Evolutionary conservation across 1,140 invertebrate genomes (phyloP).

Genomic region (Eubasilissa regina): DNA sequence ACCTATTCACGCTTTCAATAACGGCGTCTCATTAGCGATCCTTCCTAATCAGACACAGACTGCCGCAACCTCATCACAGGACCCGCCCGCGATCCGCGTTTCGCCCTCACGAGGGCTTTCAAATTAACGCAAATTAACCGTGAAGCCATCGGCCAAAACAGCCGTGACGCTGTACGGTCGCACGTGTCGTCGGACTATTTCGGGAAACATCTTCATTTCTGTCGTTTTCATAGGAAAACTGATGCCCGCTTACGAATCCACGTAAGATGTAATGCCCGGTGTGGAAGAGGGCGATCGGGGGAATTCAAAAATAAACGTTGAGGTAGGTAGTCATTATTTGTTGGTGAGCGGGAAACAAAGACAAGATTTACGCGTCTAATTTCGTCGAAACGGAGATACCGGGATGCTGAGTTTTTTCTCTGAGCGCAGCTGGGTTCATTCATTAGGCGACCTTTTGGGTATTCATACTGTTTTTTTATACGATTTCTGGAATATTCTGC

Average conservation of each 20-base stretch:
- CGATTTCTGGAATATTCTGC: background rate
- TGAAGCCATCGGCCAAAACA: constrained; percentile 46
- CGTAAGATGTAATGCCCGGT: constrained; percentile 25
- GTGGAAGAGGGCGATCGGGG: background rate
- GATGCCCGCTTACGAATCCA: constrained; percentile 8
- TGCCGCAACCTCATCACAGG: constrained; percentile 22
- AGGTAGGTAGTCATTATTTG: constrained; percentile 52
- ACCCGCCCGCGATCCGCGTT: background rate
- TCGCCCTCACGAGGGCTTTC: constrained; percentile 27
- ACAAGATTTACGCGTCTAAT: constrained; percentile 54
- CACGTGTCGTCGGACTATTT: constrained; percentile 45
- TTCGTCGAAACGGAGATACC: constrained; percentile 49
- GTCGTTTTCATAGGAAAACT: constrained; percentile 39
- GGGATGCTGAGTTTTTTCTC: constrained; percentile 46
- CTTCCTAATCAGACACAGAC: constrained; percentile 36
- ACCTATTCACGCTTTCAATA: background rate
- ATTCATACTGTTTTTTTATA: constrained; percentile 6
- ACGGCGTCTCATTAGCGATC: constrained; percentile 46
- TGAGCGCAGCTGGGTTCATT: constrained; percentile 40
- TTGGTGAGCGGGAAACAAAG: constrained; percentile 50
- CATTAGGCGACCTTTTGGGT: constrained; percentile 44
- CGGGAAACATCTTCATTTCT: constrained; percentile 44
- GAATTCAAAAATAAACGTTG: constrained; percentile 49
- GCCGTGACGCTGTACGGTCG: constrained; percentile 26
- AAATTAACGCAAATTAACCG: constrained; percentile 55